Evolutionary conservation across 2,797 vertebrate species (phyloP).

Genomic region (Poeciliopsis presidionis): DNA sequence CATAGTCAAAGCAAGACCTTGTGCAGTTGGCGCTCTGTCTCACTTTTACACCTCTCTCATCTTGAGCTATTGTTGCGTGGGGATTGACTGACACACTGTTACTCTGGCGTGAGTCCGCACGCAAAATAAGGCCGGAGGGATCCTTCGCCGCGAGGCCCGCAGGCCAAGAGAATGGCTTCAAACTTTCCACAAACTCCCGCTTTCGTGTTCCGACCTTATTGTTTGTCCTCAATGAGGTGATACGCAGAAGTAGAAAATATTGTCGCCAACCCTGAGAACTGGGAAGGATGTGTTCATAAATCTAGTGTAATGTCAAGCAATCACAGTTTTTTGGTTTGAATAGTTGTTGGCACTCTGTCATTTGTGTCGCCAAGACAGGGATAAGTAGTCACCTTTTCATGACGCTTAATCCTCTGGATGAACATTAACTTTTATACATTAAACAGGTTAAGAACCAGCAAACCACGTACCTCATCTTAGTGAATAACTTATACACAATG

Average conservation of each 20-base stretch:
- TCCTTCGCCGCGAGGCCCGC: conserved; percentile 49
- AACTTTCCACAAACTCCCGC: conserved; percentile 63
- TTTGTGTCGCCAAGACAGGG: not conserved
- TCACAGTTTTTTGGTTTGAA: not conserved
- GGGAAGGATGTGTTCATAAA: no score
- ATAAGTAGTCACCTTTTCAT: not conserved
- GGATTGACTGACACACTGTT: conserved; percentile 52
- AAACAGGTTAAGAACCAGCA: not conserved
- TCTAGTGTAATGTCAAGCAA: not conserved
- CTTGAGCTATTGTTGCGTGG: conserved; percentile 65
- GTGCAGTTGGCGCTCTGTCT: conserved; percentile 46
- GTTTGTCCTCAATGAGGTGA: not conserved
- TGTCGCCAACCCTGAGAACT: not conserved
- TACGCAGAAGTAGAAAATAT: not conserved
- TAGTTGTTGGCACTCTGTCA: not conserved
- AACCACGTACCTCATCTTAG: not conserved
- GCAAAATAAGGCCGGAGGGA: conserved; percentile 57
- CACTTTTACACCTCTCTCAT: conserved; percentile 77
- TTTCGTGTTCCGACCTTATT: conserved; percentile 30
- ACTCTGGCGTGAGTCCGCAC: conserved; percentile 51
- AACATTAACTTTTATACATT: not conserved
- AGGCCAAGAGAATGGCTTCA: conserved; percentile 64
- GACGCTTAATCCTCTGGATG: not conserved
- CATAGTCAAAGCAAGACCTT: conserved; percentile 73
- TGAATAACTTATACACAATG: not conserved